Base-by-base conservation (phyloP, 2,888 invertebrate species). In the Linnaemya vulpina region DNA sequence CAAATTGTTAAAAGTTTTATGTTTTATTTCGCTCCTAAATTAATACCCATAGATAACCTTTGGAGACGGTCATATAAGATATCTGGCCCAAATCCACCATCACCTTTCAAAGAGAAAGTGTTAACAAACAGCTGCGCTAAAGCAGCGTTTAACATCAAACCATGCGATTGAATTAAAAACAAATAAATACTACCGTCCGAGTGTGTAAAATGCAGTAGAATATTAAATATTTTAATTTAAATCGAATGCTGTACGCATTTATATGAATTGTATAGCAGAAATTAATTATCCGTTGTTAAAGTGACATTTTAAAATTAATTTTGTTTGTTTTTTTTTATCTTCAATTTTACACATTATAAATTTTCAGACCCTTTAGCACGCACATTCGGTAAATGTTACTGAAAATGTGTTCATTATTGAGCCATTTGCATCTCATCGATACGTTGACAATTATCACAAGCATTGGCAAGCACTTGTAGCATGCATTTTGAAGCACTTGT, bases 391-490 rank as follows among this genome's bases (percentile, higher is more conserved):
- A 63, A 76, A 80, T 67, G 35, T 40, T n/a, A 60, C 11, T 63
- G 40, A 53, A 63, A 60, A 68, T 65, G 40, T 60, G 65, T 74
- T 58, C 62, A 78, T 68, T 62, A 70, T 63, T 62, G 70, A 30
- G 60, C 51, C 40, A 53, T 70, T 51, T 62, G 68, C 43, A 68
- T 49, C 70, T 63, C 70, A 53, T 78, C 62, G 53, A 71, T 83
- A 67, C 65, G 76, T 77, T 77, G 82, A 83, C 76, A 83, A 83
- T 83, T 83, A 77, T 77, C 55, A 71, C 76, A 82, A 85, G 75
- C 82, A 82, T 85, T 79, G 85, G 55, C 46, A 85, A 78, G 74
- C 67, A 82, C 78, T 85, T 85, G 78, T 67, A 67, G 79, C 68
- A 76, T 53, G 82, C 82, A 82, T 79, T 85, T 75, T 75, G 71